These are phyloP conservation scores for Nibea albiflora DNA, from an alignment of 2,113 vertebrate species.

Conservation along the genomic window DNA sequence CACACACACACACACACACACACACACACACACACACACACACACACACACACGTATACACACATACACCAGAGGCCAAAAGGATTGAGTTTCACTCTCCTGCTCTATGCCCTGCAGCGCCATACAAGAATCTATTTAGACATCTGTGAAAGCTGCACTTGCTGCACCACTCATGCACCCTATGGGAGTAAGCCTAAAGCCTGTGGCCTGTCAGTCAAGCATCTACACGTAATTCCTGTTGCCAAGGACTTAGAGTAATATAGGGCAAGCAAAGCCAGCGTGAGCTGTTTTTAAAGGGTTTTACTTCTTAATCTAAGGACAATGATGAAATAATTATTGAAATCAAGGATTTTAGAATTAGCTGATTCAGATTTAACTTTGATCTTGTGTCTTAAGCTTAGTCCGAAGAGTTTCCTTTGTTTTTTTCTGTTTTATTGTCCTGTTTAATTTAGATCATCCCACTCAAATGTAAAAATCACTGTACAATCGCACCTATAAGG, in stretches of 20 bases:
- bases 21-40: constrained; percentile 29
- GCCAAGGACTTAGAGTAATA: constrained; percentile 6
- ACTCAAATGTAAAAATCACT: no score
- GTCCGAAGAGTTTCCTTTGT: neutral
- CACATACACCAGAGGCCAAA: constrained; percentile 33
- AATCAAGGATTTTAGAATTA: neutral
- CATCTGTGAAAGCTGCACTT: constrained; percentile 58
- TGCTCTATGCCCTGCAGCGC: constrained; percentile 46
- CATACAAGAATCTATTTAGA: constrained; percentile 64
- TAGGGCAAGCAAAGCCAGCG: neutral
- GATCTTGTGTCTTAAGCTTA: neutral
- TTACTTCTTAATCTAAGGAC: constrained; percentile 1
- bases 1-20: constrained; percentile 17
- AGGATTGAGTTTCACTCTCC: constrained; percentile 59
- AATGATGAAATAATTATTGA: neutral
- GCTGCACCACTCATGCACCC: constrained; percentile 40
- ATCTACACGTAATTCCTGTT: constrained; percentile 40
- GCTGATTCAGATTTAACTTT: neutral
- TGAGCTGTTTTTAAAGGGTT: constrained; percentile 7
- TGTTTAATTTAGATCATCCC: neutral
- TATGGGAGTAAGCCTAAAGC: constrained; percentile 48
- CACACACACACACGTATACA: constrained; percentile 18
- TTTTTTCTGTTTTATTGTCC: neutral
- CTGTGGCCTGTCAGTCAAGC: constrained; percentile 48
- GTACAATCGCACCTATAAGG: neutral